Base-by-base conservation (phyloP, 2,888 invertebrate species). In the Brachypterus glaber region DNA sequence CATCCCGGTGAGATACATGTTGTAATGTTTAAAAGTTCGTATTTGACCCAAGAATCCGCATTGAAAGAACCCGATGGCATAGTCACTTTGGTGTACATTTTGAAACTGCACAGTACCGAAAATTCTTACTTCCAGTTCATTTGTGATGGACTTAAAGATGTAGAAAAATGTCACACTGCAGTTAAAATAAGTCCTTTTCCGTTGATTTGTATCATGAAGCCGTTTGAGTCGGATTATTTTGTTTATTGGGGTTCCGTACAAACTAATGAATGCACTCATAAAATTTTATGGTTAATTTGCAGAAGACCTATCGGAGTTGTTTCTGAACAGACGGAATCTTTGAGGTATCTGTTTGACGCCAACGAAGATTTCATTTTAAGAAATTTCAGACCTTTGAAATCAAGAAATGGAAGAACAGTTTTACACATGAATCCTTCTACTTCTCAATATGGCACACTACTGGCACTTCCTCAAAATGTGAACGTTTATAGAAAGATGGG, bases 1-100 rank as follows among this genome's bases (percentile, higher is more conserved):
- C 66, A 71, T 50, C 76, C 79, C 1, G 71, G 72, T 30, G 81
- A 82, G 68, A 71, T 81, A 70, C 82, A 81, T 58, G 69, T 63
- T 1, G 68, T 72, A 0, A 64, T 67, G 52, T 79, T 76, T 54
- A 77, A 73, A 51, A 68, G 71, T 8, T 68, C 71, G 41, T 80
- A 79, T 52, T 47, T 71, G 44, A 75, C 71, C 0, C 77, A 77
- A 54, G 70, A 77, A 42, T 69, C 69, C 25, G 80, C 82, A 0
- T 49, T 78, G 9, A 67, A 65, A 17, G 70, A 77, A 52, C 57
- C 64, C 2, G 79, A 79, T 46, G 66, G 66, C 2, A 68, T 76
- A 3, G 63, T 69, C 0, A 70, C 78, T 43, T 35, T 79, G 14
- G 76, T 73, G 35, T 79, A 78, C 50, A 15, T 37, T 21, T 47